A percentile compares a stretch with the other conserved stretches of the same genome.
phyloP scores from a whole-genome alignment of 2,797 vertebrate species.

The Neomorphus geoffroyi region DNA sequence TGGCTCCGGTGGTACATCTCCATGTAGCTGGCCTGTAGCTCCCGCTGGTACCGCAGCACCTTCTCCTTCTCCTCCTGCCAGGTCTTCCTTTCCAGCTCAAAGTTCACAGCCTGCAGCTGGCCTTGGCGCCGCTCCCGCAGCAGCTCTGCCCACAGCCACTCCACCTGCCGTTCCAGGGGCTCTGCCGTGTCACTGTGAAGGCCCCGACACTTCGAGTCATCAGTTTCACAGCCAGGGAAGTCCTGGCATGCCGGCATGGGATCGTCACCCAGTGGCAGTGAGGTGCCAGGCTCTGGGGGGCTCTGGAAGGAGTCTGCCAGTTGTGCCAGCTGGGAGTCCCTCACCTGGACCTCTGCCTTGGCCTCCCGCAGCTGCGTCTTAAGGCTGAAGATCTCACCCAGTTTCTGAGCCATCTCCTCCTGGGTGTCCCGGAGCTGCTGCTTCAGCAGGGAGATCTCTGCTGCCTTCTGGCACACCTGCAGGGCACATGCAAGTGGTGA shows the following conservation, averaged over 20 bases:
- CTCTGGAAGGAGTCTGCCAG: slow-evolving; percentile 81
- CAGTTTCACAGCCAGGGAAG: slow-evolving; percentile 74
- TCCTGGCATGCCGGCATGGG: slow-evolving; percentile 64
- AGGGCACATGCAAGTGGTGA: background rate
- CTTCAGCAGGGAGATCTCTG: slow-evolving; percentile 95
- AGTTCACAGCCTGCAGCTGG: slow-evolving; percentile 89
- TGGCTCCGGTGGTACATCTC: slow-evolving; percentile 95
- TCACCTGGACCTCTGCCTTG: slow-evolving; percentile 82
- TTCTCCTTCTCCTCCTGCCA: slow-evolving; percentile 98
- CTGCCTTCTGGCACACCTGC: slow-evolving; percentile 97
- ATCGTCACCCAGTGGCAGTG: slow-evolving; percentile 43
- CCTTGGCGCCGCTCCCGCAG: slow-evolving; percentile 91
- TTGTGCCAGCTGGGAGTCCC: slow-evolving; percentile 84
- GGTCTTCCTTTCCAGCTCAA: slow-evolving; percentile 90
- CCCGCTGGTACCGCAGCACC: slow-evolving; percentile 96
- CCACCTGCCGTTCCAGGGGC: slow-evolving; percentile 60
- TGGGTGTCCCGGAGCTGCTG: slow-evolving; percentile 95
- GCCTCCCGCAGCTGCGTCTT: slow-evolving; percentile 92
- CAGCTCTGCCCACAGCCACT: slow-evolving; percentile 92
- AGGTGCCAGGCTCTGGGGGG: slow-evolving; percentile 5
- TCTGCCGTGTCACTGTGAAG: slow-evolving; percentile 66
- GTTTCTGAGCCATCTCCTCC: slow-evolving; percentile 92
- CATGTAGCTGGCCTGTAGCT: slow-evolving; percentile 96
- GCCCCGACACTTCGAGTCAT: slow-evolving; percentile 79
- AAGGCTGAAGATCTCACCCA: slow-evolving; percentile 93